Conservation (phyloP, 2,113 vertebrate genomes). For the Casuarius casuarius region DNA sequence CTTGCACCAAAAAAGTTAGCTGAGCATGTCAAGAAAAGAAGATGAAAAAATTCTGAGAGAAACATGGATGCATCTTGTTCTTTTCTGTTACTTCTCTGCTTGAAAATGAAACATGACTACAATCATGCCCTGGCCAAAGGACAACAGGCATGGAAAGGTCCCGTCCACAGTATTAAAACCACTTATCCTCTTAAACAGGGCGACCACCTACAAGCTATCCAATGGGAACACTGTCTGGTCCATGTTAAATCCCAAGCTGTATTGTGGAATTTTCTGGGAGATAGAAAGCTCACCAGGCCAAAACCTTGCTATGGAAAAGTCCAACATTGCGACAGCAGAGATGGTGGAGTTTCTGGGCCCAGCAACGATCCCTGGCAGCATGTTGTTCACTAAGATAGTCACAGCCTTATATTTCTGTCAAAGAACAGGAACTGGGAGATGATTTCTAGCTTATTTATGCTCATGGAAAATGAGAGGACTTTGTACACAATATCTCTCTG, state of each 20-base stretch:
- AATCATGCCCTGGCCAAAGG: not conserved
- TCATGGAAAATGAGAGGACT: not conserved
- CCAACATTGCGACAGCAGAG: not conserved
- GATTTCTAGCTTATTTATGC: not conserved
- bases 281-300: not conserved
- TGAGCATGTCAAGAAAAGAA: not conserved
- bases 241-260: not conserved
- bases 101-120: not conserved
- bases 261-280: not conserved
- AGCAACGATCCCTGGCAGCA: not conserved
- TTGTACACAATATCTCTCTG: not conserved
- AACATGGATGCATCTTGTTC: not conserved
- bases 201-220: not conserved
- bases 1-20: too few relatives aligned
- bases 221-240: too few relatives aligned
- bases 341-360: not conserved
- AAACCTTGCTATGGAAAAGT: fast-evolving
- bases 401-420: not conserved
- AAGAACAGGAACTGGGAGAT: not conserved
- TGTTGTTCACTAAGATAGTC: not conserved
- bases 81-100: not conserved
- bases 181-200: not conserved
- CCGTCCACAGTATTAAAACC: not conserved
- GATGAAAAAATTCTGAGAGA: not conserved
- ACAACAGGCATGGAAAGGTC: not conserved